Base-by-base conservation (phyloP, 30 jellyfish, hydroid and myxozoan species). In the Pseudorhiza aurosa region DNA sequence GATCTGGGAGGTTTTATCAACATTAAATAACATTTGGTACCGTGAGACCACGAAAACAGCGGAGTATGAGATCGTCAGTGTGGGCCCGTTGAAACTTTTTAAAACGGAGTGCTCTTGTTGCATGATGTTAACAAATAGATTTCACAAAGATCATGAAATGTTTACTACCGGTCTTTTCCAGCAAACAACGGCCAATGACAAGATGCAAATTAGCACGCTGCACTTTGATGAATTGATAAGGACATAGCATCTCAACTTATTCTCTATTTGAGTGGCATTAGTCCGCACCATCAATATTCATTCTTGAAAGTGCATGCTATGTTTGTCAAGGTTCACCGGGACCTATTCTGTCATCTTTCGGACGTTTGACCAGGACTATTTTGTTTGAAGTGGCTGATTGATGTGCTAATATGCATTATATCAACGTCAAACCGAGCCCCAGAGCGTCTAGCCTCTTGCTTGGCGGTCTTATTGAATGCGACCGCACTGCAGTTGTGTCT, bases 271-370 rank as follows among this genome's bases (percentile, higher is more conserved):
- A 64, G 26, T 11, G 77, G 49, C 32, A 18, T 64, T 33, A 64
- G 77, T 64, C 77, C 17, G 40, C 15, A 10, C 77, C 55, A 64
- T 64, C 31, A 64, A 64, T 35, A 64, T 64, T 64, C 77, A 35
- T 64, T 33, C 77, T 64, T 17, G 57, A 64, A 44, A 15, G 62
- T 35, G 59, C 32, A 21, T 64, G 57, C 9, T 14, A 64, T 64
- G 21, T 64, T 64, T 64, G 77, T 33, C 31, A 44, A 64, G 57
- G 77, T 64, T 64, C 30, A 64, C 77, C 77, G 77, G 77, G 57
- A 8, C 77, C 77, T 40, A 35, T 35, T 64, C 57, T 44, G 40
- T 9, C n/a, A 19, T 11, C 77, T 64, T 64, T 64, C 77, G 77
- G 77, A 2, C 77, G 33, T 64, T 64, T 64, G 59, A 32, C 59